A percentile compares a stretch with the other conserved stretches of the same genome.
These are phyloP conservation scores for Macropus fuliginosus DNA, from an alignment of 2,797 vertebrate species.

Conservation along the genomic window DNA sequence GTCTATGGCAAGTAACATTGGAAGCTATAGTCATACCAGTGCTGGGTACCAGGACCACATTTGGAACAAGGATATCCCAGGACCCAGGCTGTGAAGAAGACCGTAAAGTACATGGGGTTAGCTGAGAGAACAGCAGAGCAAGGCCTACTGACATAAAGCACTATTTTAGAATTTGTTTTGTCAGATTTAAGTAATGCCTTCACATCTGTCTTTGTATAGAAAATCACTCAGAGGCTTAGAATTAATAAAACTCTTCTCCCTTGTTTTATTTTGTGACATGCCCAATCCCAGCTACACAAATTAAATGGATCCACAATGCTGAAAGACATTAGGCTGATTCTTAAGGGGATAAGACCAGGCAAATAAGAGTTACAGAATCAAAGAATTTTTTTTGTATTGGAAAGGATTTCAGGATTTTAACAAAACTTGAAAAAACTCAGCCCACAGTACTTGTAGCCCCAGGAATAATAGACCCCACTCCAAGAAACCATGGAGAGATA, in stretches of 20 bases:
- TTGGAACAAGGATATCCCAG: neutral
- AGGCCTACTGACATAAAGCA: neutral
- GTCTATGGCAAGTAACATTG: neutral
- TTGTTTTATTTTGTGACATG: conserved; percentile 11
- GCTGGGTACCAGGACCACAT: neutral
- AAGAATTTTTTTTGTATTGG: neutral
- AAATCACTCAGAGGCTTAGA: conserved; percentile 10
- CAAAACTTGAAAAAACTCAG: neutral
- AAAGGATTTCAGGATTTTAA: conserved; percentile 17
- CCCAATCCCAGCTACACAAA: conserved; percentile 7
- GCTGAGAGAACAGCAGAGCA: neutral
- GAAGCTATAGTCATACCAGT: neutral
- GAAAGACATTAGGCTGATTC: neutral
- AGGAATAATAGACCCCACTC: neutral
- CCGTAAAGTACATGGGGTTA: neutral
- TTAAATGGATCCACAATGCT: neutral
- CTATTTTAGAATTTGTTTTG: conserved; percentile 28
- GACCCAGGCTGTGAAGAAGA: neutral
- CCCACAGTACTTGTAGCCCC: neutral
- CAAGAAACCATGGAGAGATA: neutral
- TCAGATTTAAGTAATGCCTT: conserved; percentile 17
- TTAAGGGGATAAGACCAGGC: conserved; percentile 21
- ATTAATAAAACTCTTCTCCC: neutral
- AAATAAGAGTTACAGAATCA: neutral
- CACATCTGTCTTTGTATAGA: conserved; percentile 16